phyloP scores from a whole-genome alignment of 2,113 vertebrate genomes.

The Sylvia atricapilla region DNA sequence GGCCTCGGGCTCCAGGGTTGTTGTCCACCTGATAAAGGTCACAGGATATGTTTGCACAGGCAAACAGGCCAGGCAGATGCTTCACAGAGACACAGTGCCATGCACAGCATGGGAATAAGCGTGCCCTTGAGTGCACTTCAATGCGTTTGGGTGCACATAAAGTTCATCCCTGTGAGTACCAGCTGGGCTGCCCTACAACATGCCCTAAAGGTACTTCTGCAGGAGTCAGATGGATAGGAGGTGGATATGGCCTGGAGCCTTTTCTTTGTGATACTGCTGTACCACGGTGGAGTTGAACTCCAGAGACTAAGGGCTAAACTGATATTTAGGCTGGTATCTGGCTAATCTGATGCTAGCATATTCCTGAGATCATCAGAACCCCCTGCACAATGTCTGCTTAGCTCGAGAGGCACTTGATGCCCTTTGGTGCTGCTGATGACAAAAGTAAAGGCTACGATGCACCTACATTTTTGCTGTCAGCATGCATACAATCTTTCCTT shows the following conservation, averaged over 20 bases:
- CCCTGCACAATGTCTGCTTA: not conserved
- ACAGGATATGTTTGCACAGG: not conserved
- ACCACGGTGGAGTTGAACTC: not conserved
- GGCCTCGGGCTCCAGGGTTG: fast-evolving
- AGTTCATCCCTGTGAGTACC: not conserved
- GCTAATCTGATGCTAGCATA: not conserved
- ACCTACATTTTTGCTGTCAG: not conserved
- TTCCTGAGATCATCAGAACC: not conserved
- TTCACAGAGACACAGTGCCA: not conserved
- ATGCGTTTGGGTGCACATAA: fast-evolving
- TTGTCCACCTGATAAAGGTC: not conserved
- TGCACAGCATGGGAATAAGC: not conserved
- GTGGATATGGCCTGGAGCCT: not conserved
- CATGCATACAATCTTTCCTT: not conserved
- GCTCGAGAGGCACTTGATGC: not conserved
- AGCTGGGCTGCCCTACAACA: not conserved
- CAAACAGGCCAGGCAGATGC: not conserved
- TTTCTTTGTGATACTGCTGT: not conserved
- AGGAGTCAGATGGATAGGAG: not conserved
- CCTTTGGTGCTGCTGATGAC: not conserved
- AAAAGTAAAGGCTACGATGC: not conserved
- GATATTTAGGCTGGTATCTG: not conserved
- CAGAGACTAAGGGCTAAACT: not conserved
- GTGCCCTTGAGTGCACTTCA: not conserved
- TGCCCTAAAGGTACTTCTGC: not conserved